Evolutionary conservation across 2,797 vertebrate species (phyloP), one percentile per base, ranked within the genome.

Genomic region (Strix occidentalis): DNA sequence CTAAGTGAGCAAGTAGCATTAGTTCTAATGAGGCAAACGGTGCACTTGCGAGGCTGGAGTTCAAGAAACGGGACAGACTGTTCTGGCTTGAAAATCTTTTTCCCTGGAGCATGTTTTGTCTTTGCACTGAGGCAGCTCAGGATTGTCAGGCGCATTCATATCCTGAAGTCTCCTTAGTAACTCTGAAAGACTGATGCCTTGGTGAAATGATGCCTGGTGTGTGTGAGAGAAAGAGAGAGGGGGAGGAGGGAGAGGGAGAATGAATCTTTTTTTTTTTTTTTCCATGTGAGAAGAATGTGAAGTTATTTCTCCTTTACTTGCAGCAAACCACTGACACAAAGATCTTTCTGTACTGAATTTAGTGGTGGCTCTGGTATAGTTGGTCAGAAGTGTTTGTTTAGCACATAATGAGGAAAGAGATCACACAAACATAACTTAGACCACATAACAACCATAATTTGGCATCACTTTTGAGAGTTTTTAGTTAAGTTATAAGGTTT

Each of bases 61-160:
- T 94, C 95, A 89, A 96, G 91, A 93, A 92, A 84, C 91, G 84
- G 91, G 91, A 95, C 83, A 92, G 90, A 95, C 93, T 93, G 97
- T 96, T 95, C 75, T 82, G 48, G 94, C 95, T 95, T 84, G 76
- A 93, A 95, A 93, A 88, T 65, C 57, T 92, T 95, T 97, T 94
- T 97, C 87, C 84, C 88, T 66, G 95, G 96, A 97, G 97, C 97
- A 51, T 95, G 92, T 97, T 97, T 97, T 97, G 97, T 97, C 97
- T 98, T 98, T 98, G 97, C 95, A 93, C 95, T 97, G 97, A 97
- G 97, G 97, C 97, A 97, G 97, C 97, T 97, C 96, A 96, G 96
- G 97, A 96, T 97, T 96, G 95, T 97, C 97, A 81, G 92, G 96
- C 91, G 45, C 63, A 94, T 97, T 96, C 77, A 91, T 89, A 95